Base-by-base conservation (phyloP, 2,113 vertebrate species). In the Aviceda subcristata region DNA sequence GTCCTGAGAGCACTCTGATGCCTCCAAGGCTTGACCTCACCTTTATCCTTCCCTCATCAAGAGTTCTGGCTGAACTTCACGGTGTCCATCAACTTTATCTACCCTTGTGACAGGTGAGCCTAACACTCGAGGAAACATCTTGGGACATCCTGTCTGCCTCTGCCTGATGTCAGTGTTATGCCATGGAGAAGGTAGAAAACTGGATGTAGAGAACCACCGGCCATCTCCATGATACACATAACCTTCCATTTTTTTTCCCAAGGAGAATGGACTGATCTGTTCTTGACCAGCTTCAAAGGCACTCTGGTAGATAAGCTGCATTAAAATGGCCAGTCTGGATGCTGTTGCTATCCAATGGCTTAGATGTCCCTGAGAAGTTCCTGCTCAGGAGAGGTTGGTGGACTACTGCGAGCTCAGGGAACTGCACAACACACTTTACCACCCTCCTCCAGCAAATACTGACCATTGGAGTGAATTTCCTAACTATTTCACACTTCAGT, bases 161-260 rank as follows among this genome's bases (percentile, higher is more conserved):
- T 73, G 27, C 7, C 41, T 67, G 26, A 76, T 57, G 4, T 60
- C 27, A 56, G 6, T 32, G 19, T 53, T 87, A 48, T 30, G 4
- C 23, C 30, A 86, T 18, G 5, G 11, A 60, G 5, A 7, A 32
- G 8, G 21, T 29, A 17, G 36, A 83, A 90, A 82, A 26, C 6
- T 15, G 15, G 30, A 32, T 45, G 5, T 10, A 39, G 13, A 64
- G 18, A 56, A 63, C 15, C 8, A 75, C 9, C 5, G 7, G 9
- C 7, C 4, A 56, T 53, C 19, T 76, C 57, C 11, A 38, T 0
- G 0, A 18, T 24, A 73, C 15, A 7, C 34, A 38, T 24, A 80
- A 10, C 19, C 38, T 88, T 64, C 30, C 7, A 17, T 3, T 17
- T 26, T 62, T 62, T 68, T 64, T 23, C 4, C 32, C 3, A 6